Base-by-base conservation (phyloP, 2,888 invertebrate species). In the Cartodere bifasciata region DNA sequence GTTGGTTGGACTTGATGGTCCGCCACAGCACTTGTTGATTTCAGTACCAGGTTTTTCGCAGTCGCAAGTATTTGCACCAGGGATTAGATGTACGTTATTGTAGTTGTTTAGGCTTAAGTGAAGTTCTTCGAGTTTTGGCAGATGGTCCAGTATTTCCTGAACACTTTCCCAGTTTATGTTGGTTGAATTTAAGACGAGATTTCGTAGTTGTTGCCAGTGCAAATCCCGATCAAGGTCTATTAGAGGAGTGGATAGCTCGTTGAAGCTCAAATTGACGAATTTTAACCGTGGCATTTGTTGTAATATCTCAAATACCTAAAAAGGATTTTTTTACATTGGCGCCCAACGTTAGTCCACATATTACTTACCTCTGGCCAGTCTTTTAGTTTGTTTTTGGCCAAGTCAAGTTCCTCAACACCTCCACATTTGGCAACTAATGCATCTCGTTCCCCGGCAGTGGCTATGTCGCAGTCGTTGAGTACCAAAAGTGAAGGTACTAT, bases 21-120 rank as follows among this genome's bases (percentile, higher is more conserved):
- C 12, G 10, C 9, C 34, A 31, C 29, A 60, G 61, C 26, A 60
- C 60, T 36, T 57, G 53, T 2, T 57, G 48, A 23, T 63, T 56
- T 33, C 58, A 16, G 47, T 16, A 12, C n/a, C n/a, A n/a, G n/a
- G n/a, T n/a, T n/a, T n/a, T 24, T 32, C 29, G 28, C 39, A 43
- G 12, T 25, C 30, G 36, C 47, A 43, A 31, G 51, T 51, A 27
- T 53, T 49, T 36, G 50, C 46, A 21, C 56, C 45, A 13, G 61
- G 58, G 39, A 72, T 72, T 24, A 87, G 63, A 34, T 81, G 71
- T 21, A 88, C 81, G 42, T 75, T 71, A 14, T 72, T 71, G 58
- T 86, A 90, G 55, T 86, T 81, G 60, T 94, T 95, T 37, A 91
- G 68, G 52, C 92, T 91, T 48, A 94, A 64, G 62, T 94, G 92